Evolutionary conservation across 2,888 invertebrate species (phyloP), one percentile per base, ranked within the genome.

Genomic region (Mimachlamys varia): DNA sequence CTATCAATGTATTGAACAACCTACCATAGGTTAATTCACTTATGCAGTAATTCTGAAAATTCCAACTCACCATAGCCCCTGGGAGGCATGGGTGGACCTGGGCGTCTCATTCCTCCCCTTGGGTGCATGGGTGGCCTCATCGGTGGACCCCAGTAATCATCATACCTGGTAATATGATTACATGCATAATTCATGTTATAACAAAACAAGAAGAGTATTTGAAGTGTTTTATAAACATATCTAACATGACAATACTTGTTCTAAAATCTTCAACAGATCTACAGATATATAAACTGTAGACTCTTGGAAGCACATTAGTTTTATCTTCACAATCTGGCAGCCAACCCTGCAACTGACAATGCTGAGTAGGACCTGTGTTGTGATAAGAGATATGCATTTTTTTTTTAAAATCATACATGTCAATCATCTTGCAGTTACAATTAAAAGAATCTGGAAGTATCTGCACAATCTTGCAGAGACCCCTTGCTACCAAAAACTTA

Each of bases 51-150:
- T 22, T 58, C 22, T 22, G 58, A 7, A 58, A 58, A 58, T 58
- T 19, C n/a, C 7, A 76, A 76, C 76, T 76, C 76, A 76, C 76
- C 76, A 15, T 76, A 76, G 33, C 76, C 76, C 27, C 76, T 76
- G 76, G 76, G 76, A 33, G 76, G 76, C 33, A 76, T 76, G 27
- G 76, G 76, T 76, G 76, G 76, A 76, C 76, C 76, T 33, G 76
- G 76, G 22, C 76, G 76, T 33, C 76, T 76, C 76, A 76, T 76
- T 33, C 76, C 76, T 76, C 76, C 76, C 13, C 76, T 76, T 50
- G 92, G 91, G 55, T 94, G 94, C 90, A 93, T 94, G 12, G 92
- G 92, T 53, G 94, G 92, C 91, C 94, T 93, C 93, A 95, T 93
- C 15, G 76, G 76, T 22, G 76, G 76, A 27, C 76, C 76, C 76